phyloP scores from a whole-genome alignment of 2,113 vertebrate genomes.

The Anas platyrhynchos region DNA sequence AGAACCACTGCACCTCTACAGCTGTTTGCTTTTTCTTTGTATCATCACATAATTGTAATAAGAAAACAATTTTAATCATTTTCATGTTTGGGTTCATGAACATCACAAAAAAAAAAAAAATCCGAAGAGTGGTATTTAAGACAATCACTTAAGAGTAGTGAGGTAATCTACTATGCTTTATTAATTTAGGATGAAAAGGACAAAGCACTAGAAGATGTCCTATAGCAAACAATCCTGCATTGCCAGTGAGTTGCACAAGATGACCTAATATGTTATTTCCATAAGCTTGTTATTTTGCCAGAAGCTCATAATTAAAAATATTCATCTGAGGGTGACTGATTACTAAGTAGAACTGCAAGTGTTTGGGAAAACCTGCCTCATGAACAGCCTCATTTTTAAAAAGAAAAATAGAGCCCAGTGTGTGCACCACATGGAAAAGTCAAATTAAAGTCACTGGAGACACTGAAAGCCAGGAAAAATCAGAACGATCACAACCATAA shows the following conservation, averaged over 20 bases:
- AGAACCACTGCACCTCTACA: neutral
- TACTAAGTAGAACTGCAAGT: neutral
- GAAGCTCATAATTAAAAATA: slow-evolving; percentile 14
- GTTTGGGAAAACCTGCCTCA: neutral
- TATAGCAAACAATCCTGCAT: neutral
- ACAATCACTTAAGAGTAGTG: neutral
- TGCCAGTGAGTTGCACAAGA: neutral
- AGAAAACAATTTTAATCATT: neutral
- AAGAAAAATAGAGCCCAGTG: neutral
- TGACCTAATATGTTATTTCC: neutral
- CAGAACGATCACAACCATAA: neutral
- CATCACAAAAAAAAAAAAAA: neutral
- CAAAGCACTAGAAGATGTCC: neutral
- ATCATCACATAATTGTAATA: neutral
- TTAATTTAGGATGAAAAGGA: neutral
- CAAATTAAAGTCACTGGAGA: neutral
- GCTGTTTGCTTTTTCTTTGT: neutral
- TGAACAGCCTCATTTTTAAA: neutral
- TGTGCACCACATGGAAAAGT: neutral
- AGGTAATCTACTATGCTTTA: neutral
- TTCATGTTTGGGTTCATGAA: neutral
- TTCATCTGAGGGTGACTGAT: neutral
- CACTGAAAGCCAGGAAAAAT: neutral
- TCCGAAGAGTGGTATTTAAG: neutral
- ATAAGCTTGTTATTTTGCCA: neutral